Conservation (phyloP, 2,888 invertebrate species). For the Zygaena filipendulae region DNA sequence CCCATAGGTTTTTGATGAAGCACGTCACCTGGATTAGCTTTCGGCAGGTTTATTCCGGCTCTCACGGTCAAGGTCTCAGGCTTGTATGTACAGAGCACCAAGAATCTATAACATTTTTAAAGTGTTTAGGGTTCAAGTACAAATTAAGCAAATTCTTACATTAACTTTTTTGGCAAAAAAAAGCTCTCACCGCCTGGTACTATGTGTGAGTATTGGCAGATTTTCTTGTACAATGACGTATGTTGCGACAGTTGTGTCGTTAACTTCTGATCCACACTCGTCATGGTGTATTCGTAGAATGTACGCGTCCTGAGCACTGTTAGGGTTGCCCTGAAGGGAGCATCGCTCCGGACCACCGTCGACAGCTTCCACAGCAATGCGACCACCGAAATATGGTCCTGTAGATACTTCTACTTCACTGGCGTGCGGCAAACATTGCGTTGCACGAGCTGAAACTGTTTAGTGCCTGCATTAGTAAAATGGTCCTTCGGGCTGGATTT, state of each 20-base stretch:
- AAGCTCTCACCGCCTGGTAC: constrained; percentile 70
- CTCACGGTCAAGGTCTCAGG: constrained; percentile 85
- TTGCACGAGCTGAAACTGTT: constrained; percentile 83
- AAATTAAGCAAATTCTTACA: not conserved
- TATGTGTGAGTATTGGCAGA: constrained; percentile 83
- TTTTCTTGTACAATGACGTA: constrained; percentile 88
- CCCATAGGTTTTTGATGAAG: constrained; percentile 46
- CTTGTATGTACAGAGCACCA: constrained; percentile 84
- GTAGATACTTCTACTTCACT: constrained; percentile 87
- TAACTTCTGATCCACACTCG: constrained; percentile 78
- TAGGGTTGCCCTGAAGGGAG: constrained; percentile 78
- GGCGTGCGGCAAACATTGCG: constrained; percentile 81
- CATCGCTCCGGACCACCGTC: constrained; percentile 77
- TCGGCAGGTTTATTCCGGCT: constrained; percentile 79
- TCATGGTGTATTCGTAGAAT: constrained; percentile 79
- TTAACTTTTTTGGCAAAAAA: not conserved
- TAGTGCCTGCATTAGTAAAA: too few relatives aligned
- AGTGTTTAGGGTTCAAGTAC: too few relatives aligned
- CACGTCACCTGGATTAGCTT: constrained; percentile 63
- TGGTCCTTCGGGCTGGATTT: constrained; percentile 1
- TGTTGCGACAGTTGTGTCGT: constrained; percentile 82
- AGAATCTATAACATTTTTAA: constrained; percentile 73
- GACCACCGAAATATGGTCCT: constrained; percentile 83
- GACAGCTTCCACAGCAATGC: constrained; percentile 79
- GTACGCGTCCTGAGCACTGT: constrained; percentile 78